Evolutionary conservation across 2,888 invertebrate genomes (phyloP), one percentile per base, ranked within the genome.

Genomic region (Sericinus montela): DNA sequence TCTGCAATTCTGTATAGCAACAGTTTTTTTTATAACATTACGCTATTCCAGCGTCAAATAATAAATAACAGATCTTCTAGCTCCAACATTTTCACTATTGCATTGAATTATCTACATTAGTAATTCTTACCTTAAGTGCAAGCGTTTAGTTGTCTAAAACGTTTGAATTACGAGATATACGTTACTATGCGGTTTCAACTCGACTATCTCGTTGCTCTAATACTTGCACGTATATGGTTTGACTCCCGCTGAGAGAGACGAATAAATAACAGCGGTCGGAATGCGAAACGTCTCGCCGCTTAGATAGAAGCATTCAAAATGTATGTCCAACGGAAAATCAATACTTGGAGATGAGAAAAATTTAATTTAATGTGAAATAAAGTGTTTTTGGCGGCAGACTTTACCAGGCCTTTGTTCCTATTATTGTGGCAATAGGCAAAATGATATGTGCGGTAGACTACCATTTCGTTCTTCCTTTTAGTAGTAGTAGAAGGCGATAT

Each of bases 241-340:
- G 32, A 19, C 48, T 28, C 48, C 48, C 35, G 34, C 48, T 28
- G 48, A 8, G 48, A 25, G 32, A 48, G 48, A 48, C 48, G 43
- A 38, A 43, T 48, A 48, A 48, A 48, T 43, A 48, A 48, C 43
- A 48, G n/a, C 15, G 6, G n/a, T 32, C 10, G 11, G 41, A 40
- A 47, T 37, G 48, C 25, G 43, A 39, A 15, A 9, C 34, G 43
- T 39, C 37, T 32, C 43, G 48, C 43, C 43, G 34, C 15, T 38
- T 38, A 37, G 42, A 32, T 37, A 40, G 16, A 16, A 15, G 38
- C 15, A 29, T 41, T 36, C 34, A 6, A 30, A 34, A 30, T 48
- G 38, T 30, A 48, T 23, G 16, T 15, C 16, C 14, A 10, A 11
- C 30, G 37, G 30, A 37, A 42, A 42, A 38, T 37, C 42, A 9